Conservation (phyloP, 2,113 vertebrate species). For the Bujurquina vittata region DNA sequence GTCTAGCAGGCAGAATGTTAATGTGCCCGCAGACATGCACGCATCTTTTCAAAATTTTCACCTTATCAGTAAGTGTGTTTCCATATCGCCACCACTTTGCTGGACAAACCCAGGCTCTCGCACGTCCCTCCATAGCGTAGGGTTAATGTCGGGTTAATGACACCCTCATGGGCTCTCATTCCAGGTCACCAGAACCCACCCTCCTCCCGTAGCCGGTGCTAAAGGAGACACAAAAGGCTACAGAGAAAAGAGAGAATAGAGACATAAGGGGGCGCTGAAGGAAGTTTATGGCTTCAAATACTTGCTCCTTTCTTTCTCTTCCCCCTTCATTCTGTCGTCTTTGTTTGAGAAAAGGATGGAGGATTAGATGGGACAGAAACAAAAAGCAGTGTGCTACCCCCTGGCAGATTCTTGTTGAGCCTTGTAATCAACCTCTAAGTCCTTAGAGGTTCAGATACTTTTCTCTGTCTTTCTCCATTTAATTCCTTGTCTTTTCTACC, state of each 20-base stretch:
- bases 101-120: not conserved
- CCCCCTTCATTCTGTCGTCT: conserved; percentile 36
- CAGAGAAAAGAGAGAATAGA: conserved; percentile 57
- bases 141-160: conserved; percentile 78
- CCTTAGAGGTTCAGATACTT: conserved; percentile 49
- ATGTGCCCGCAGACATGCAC: not conserved
- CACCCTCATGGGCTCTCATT: conserved; percentile 74
- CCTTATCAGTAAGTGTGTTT: not conserved
- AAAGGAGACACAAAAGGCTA: conserved; percentile 67
- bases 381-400: conserved; percentile 55
- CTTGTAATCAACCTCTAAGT: conserved; percentile 59
- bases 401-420: conserved; percentile 32
- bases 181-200: conserved; percentile 60
- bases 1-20: conserved; percentile 23
- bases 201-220: conserved; percentile 23
- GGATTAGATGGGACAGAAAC: conserved; percentile 55
- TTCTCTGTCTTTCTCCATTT: conserved; percentile 6
- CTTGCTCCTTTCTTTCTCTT: conserved; percentile 54
- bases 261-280: conserved; percentile 64
- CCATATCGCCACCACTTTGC: not conserved
- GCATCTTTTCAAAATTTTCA: not conserved
- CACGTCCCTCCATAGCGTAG: conserved; percentile 21
- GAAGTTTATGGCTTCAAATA: conserved; percentile 73
- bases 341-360: conserved; percentile 35
- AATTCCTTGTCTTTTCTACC: conserved; percentile 10